Evolutionary conservation across 2,113 vertebrate species (phyloP).

Genomic region (Mohoua ochrocephala): DNA sequence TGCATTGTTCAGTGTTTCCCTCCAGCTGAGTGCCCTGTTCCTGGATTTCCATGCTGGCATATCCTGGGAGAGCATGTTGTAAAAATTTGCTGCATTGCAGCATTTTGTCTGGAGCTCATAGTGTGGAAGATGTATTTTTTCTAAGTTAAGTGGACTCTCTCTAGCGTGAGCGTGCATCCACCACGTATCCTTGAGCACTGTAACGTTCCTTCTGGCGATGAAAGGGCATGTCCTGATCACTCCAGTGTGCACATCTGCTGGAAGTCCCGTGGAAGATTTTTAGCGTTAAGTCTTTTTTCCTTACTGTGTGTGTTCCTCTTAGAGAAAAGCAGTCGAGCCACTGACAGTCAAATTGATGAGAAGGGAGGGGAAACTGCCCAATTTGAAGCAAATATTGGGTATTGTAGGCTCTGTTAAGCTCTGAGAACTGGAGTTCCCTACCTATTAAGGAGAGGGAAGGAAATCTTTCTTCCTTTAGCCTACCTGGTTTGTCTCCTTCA

Average conservation of each 20-base stretch:
- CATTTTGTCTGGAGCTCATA: not conserved
- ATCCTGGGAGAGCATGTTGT: not conserved
- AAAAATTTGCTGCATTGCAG: conserved; percentile 63
- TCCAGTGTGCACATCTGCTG: not conserved
- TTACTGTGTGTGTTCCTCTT: not conserved
- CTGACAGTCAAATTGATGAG: not conserved
- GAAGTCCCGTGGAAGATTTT: not conserved
- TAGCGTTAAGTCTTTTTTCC: not conserved
- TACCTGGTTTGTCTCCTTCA: not conserved
- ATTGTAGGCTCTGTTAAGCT: not conserved
- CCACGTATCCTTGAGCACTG: not conserved
- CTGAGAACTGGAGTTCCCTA: not conserved
- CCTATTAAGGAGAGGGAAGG: not conserved
- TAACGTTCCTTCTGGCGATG: not conserved
- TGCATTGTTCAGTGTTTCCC: not conserved
- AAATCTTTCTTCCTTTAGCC: not conserved
- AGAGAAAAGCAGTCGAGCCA: not conserved
- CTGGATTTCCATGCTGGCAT: not conserved
- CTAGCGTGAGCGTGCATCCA: not conserved
- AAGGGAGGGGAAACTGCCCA: not conserved
- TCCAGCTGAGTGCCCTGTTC: conserved; percentile 8
- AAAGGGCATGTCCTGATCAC: not conserved
- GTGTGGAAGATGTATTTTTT: not conserved
- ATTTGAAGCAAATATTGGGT: not conserved
- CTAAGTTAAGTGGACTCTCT: not conserved